phyloP scores from a whole-genome alignment of 2,888 invertebrate genomes.

The Phortica okadai region DNA sequence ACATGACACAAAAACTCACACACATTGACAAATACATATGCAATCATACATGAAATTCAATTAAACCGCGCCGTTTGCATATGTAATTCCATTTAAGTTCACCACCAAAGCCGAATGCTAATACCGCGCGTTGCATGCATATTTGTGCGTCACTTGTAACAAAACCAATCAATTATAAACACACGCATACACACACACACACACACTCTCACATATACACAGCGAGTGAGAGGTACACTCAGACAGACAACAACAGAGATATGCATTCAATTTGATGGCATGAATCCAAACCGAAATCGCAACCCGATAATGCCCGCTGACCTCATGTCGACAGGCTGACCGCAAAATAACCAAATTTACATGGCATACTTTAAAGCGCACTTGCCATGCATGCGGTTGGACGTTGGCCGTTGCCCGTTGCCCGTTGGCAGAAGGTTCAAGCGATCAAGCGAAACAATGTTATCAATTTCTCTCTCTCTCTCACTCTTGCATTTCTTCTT shows the following conservation, averaged over 20 bases:
- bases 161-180: conserved; percentile 2
- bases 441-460: too few relatives aligned
- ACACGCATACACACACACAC: not conserved
- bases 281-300: conserved; percentile 15
- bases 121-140: conserved; percentile 41
- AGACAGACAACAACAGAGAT: not conserved
- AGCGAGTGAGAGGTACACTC: not conserved
- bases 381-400: not conserved
- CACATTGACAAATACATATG: not conserved
- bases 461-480: too few relatives aligned
- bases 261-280: conserved; percentile 20
- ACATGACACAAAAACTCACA: not conserved
- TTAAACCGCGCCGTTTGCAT: conserved; percentile 43
- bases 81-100: conserved; percentile 63
- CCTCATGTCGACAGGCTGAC: conserved; percentile 25
- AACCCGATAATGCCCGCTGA: conserved; percentile 20
- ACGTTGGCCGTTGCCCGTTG: too few relatives aligned
- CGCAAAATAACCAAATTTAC: conserved; percentile 29
- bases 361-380: conserved; percentile 15
- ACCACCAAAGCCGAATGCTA: conserved; percentile 58
- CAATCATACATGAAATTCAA: not conserved
- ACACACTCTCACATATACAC: not conserved
- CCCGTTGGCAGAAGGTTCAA: too few relatives aligned
- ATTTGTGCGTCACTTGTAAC: not conserved
- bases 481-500: not conserved